Base-by-base conservation (phyloP, 1,140 invertebrate species). In the Homarus americanus region DNA sequence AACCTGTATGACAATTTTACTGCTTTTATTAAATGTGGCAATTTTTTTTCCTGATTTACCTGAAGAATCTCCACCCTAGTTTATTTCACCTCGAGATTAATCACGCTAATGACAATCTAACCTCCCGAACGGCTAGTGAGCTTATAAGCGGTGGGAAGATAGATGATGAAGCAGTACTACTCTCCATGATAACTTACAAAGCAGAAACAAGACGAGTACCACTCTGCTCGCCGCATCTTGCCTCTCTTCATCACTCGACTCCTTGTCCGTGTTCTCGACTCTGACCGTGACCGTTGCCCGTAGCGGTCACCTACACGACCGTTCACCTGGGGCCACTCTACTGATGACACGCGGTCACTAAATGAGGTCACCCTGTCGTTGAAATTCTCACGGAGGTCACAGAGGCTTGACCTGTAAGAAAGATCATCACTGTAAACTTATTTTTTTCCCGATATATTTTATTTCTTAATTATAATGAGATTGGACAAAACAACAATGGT, bases 201-300 rank as follows among this genome's bases (percentile, higher is more conserved):
- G 78, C 92, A 92, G 88, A 92, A 92, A 66, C 92, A 92, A 44
- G 87, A 91, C 34, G 92, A 91, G 78, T 92, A 92, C 92, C 92
- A 92, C 78, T 92, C 92, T 41, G 36, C 69, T 20, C 92, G 28
- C 73, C 92, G 53, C 87, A 92, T 82, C 82, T 92, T 92, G 83
- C 89, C 66, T 66, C 73, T 63, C 76, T 83, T 76, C 88, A 72
- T 75, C 38, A 15, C 36, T 49, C 80, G 32, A 0, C 53, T 28
- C 49, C 82, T 66, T 38, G 78, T 69, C 63, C 82, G 53, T 58
- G 78, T 72, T 34, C 58, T 44, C 15, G 82, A 69, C 58, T 75
- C 53, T 20, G 73, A 66, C 38, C 75, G 17, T 63, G 82, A 44
- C 69, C 36, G 32, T 32, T 44, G 53, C n/a, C 63, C 32, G 2